Evolutionary conservation across 2,888 invertebrate species (phyloP), one percentile per base, ranked within the genome.

Genomic region (Timandra comae): DNA sequence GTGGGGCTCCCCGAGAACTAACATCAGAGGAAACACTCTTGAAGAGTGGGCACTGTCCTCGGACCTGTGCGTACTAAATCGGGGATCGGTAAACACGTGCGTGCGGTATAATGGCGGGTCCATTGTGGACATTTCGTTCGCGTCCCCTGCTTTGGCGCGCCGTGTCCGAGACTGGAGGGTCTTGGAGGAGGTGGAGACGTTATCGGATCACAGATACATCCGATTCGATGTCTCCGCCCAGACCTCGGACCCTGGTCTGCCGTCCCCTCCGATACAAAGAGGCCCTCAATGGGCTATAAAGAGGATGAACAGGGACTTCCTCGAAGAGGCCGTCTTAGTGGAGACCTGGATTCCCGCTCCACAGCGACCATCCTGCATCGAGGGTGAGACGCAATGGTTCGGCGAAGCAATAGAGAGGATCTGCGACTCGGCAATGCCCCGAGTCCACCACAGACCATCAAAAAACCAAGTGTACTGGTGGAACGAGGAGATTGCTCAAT

Each of bases 1-100:
- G 0, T 50, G 52, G 52, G 48, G 46, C 1, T 40, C 30, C 7
- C 21, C 21, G 2, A 21, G 21, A 21, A 21, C 21, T n/a, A 8
- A 21, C 2, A 6, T 2, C 7, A 3, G 3, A 21, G 21, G 21
- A 21, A 21, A 8, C 2, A 21, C 8, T 7, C 7, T 50, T 0
- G 46, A 41, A 9, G 41, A 38, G 2, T 51, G 51, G 49, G 36
- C 29, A 0, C 2, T 26, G 2, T 5, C 9, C 1, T n/a, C 20
- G 0, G 48, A 43, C 0, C 36, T 54, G 0, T 3, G 26, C 0
- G 7, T 47, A 0, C 7, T 40, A 0, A 52, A 52, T 20, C 27
- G 24, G 4, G 52, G 49, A 0, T 35, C 38, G 2, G 31, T 32
- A 1, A 19, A 33, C 23, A 52, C 52, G 10, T 29, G 26, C 25